These are phyloP conservation scores for Ceratina australensis DNA, from an alignment of 1,140 invertebrate species.

Conservation along the genomic window DNA sequence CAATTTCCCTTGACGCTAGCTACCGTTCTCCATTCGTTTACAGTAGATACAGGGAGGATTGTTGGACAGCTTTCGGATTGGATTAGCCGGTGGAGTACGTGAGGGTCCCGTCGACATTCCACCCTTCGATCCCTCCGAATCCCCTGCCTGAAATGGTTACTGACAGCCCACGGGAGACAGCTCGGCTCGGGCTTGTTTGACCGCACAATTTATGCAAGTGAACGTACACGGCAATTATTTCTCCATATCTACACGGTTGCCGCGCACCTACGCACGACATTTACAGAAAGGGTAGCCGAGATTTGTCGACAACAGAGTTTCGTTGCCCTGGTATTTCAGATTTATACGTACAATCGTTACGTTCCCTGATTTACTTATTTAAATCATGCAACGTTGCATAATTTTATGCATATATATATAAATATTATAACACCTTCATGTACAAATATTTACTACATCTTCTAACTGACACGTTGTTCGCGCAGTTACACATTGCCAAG, in stretches of 20 bases:
- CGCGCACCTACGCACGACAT: background rate
- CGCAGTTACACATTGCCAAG: background rate
- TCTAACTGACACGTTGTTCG: background rate
- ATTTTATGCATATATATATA: too few species aligned
- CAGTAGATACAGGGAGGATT: slow-evolving; percentile 49
- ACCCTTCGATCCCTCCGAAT: slow-evolving; percentile 42
- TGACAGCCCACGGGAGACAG: slow-evolving; percentile 43
- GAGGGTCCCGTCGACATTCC: slow-evolving; percentile 33
- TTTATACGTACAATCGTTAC: too few species aligned
- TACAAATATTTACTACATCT: background rate
- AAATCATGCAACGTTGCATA: too few species aligned
- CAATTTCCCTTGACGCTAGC: slow-evolving; percentile 49
- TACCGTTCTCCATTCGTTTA: slow-evolving; percentile 57
- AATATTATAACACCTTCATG: too few species aligned
- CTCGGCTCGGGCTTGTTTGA: slow-evolving; percentile 25
- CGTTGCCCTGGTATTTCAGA: too few species aligned
- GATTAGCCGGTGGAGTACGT: slow-evolving; percentile 55
- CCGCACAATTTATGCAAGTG: slow-evolving; percentile 49
- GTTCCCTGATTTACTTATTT: too few species aligned
- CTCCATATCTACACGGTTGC: background rate
- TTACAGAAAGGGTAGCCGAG: background rate
- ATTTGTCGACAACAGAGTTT: background rate
- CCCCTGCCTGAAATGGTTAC: slow-evolving; percentile 44
- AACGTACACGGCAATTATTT: slow-evolving; percentile 32
- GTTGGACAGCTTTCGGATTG: slow-evolving; percentile 66